Conservation (phyloP, 2,113 vertebrate genomes). For the Desmodus rotundus region DNA sequence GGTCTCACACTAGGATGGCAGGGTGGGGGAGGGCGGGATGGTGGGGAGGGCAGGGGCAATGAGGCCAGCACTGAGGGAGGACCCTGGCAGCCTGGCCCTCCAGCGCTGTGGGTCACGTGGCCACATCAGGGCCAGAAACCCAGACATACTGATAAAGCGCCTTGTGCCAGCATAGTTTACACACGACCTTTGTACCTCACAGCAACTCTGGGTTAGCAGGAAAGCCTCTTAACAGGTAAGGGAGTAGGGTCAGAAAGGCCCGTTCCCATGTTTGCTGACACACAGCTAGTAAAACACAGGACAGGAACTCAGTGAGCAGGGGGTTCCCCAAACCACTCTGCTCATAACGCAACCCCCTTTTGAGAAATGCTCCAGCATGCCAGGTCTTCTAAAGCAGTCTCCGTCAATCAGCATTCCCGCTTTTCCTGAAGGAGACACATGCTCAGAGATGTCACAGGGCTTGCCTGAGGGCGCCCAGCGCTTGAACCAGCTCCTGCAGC, state of each 20-base stretch:
- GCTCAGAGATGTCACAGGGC: background rate
- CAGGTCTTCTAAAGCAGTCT: background rate
- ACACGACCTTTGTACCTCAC: background rate
- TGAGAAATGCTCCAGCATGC: background rate
- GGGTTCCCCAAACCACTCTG: background rate
- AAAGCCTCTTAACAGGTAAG: background rate
- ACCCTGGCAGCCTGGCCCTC: background rate
- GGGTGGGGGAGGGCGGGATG: background rate
- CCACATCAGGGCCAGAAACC: background rate
- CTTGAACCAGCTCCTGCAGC: background rate
- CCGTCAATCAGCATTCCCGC: background rate
- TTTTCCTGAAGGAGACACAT: background rate
- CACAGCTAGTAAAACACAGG: background rate
- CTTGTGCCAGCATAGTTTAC: fast-evolving
- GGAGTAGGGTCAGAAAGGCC: background rate
- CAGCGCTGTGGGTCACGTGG: background rate
- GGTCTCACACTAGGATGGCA: background rate
- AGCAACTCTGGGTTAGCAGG: background rate
- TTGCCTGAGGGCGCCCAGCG: background rate
- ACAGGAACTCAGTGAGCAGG: background rate
- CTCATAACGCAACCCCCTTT: background rate
- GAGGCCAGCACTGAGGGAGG: background rate
- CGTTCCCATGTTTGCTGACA: background rate
- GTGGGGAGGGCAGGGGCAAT: background rate
- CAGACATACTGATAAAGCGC: background rate